Base-by-base conservation (phyloP, 2,113 vertebrate genomes). In the Ailurus styani region DNA sequence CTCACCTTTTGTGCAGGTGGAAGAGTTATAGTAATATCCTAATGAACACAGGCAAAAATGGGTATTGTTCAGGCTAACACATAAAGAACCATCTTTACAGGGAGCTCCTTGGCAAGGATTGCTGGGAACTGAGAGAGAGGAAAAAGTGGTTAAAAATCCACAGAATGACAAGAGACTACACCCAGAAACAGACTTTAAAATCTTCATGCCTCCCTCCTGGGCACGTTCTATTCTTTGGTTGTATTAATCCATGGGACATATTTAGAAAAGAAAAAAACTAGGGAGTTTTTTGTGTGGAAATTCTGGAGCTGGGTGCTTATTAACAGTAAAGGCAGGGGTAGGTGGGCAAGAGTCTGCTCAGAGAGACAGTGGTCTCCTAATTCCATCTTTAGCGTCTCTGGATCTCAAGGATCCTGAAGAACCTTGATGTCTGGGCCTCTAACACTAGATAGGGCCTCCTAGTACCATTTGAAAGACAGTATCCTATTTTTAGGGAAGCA, bases 1-100 rank as follows among this genome's bases (percentile, higher is more conserved):
- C 99, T 98, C 93, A 99, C 99, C 99, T 98, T 0, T 13, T 0
- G 3, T 0, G 68, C 99, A 99, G 4, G 0, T 5, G 0, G 3
- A 0, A 0, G 4, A 0, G 0, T 0, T 2, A 6, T 98, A 98
- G 90, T 98, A 99, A 52, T 66, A 97, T 4, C 98, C 98, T 47
- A 98, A 97, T 0, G 0, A 0, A 52, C 99, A 99, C 47, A 12
- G 0, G 62, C 98, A 99, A 21, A 2, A 25, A 2, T 0, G 0
- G 0, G 0, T 0, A 0, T 0, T 1, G 0, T 66, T 0, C 93
- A 99, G 94, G 1, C 12, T 0, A 54, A 99, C 0, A 75, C 98
- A 99, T 0, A 0, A 4, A 72, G 98, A 93, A 2, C 0, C 0
- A 14, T 0, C 2, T 23, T 7, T 2, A 92, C 98, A 99, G 37